phyloP scores from a whole-genome alignment of 2,888 invertebrate species.

The Drosophila recens region DNA sequence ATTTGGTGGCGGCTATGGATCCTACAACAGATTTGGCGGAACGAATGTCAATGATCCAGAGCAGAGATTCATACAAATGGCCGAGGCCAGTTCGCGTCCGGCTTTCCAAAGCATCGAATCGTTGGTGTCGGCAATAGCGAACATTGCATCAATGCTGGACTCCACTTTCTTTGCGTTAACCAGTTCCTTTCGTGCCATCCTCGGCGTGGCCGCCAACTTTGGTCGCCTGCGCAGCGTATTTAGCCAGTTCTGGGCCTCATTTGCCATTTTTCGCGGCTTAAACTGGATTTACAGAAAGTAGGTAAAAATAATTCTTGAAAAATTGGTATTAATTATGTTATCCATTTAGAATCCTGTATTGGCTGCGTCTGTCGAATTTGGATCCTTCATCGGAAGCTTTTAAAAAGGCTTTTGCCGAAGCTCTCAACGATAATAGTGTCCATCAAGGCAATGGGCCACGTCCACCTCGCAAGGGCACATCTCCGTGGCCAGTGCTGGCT shows the following conservation, averaged over 20 bases:
- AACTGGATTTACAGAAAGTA: conserved; percentile 92
- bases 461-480: conserved; percentile 84
- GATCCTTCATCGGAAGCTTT: conserved; percentile 85
- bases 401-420: conserved; percentile 85
- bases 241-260: conserved; percentile 94
- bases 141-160: conserved; percentile 98
- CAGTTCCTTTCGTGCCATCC: conserved; percentile 97
- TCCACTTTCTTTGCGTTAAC: conserved; percentile 98
- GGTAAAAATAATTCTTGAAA: conserved; percentile 13
- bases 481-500: conserved; percentile 95
- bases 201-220: conserved; percentile 98
- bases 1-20: conserved; percentile 56
- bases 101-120: conserved; percentile 98
- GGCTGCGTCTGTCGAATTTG: conserved; percentile 83
- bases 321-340: neutral
- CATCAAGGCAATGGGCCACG: conserved; percentile 63
- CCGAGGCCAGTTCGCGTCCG: conserved; percentile 95
- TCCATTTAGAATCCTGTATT: conserved; percentile 80
- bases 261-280: conserved; percentile 92
- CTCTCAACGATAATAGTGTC: conserved; percentile 81
- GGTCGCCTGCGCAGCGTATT: conserved; percentile 93
- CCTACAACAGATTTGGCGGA: conserved; percentile 79
- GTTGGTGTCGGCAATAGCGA: conserved; percentile 95
- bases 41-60: conserved; percentile 83
- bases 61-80: conserved; percentile 91